Conservation (phyloP, 2,888 invertebrate species). For the Gymnoscelis rufifasciata region DNA sequence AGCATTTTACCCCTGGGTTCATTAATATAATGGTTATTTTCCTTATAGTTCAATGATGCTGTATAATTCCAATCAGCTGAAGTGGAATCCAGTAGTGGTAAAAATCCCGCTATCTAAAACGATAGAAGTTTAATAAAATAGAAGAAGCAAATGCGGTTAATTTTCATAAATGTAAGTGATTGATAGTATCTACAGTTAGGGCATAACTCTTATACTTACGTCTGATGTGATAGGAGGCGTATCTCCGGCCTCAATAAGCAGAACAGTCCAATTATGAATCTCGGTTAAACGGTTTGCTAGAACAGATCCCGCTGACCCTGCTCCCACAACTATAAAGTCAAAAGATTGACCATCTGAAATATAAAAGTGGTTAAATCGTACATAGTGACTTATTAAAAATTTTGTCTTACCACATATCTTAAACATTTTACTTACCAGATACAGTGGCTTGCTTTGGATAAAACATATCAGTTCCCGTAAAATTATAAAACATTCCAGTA, state of each 20-base stretch:
- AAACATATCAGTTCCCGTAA: conserved; percentile 1
- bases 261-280: conserved; percentile 32
- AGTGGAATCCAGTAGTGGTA: conserved; percentile 26
- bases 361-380: no score
- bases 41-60: neutral
- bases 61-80: conserved; percentile 35
- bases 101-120: conserved; percentile 41
- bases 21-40: conserved; percentile 3
- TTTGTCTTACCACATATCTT: no score
- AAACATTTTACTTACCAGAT: neutral
- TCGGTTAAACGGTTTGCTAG: conserved; percentile 40
- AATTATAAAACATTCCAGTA: neutral
- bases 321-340: conserved; percentile 46
- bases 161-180: no score
- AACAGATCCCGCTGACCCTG: conserved; percentile 38
- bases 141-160: no score
- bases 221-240: conserved; percentile 37
- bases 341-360: conserved; percentile 43
- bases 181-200: no score
- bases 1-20: conserved; percentile 80
- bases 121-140: neutral
- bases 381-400: no score
- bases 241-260: conserved; percentile 40
- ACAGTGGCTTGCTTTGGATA: conserved; percentile 1
- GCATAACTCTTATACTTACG: conserved; percentile 36